phyloP scores from a whole-genome alignment of 2,888 invertebrate species.

The Sphinx pinastri region DNA sequence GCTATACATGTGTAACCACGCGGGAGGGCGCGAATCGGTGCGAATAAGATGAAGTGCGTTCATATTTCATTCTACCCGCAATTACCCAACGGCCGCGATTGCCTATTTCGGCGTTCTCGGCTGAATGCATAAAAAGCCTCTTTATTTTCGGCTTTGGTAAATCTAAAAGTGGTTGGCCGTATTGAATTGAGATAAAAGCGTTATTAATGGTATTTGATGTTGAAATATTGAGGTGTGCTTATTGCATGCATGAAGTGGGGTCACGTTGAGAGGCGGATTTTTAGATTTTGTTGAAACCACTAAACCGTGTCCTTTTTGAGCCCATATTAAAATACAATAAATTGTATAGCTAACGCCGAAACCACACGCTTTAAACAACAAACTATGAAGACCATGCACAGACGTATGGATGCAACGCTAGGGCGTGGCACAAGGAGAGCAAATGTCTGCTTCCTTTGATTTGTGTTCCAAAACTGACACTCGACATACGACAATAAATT shows the following conservation, averaged over 20 bases:
- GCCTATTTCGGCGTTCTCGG: slow-evolving; percentile 31
- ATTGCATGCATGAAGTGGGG: background rate
- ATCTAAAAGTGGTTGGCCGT: slow-evolving; percentile 9
- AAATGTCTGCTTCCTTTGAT: too few relatives aligned
- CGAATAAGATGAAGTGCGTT: slow-evolving; percentile 46
- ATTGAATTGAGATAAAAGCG: background rate
- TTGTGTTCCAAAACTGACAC: too few relatives aligned
- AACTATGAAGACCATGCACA: too few relatives aligned
- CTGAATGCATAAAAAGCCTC: slow-evolving; percentile 15
- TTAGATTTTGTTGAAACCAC: background rate
- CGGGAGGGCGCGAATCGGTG: slow-evolving; percentile 30
- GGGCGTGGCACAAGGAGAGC: too few relatives aligned
- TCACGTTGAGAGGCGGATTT: background rate
- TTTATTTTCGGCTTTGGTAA: slow-evolving; percentile 13
- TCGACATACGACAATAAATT: too few relatives aligned
- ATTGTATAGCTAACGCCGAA: too few relatives aligned
- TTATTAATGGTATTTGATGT: slow-evolving; percentile 3
- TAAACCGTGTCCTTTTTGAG: too few relatives aligned
- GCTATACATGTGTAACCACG: slow-evolving; percentile 21
- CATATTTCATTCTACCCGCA: slow-evolving; percentile 56
- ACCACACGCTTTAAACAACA: too few relatives aligned
- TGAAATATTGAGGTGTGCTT: background rate
- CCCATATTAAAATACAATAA: too few relatives aligned
- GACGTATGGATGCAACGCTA: too few relatives aligned
- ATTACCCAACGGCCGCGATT: slow-evolving; percentile 43